Base-by-base conservation (phyloP, 2,113 vertebrate species). In the Centrocercus urophasianus region DNA sequence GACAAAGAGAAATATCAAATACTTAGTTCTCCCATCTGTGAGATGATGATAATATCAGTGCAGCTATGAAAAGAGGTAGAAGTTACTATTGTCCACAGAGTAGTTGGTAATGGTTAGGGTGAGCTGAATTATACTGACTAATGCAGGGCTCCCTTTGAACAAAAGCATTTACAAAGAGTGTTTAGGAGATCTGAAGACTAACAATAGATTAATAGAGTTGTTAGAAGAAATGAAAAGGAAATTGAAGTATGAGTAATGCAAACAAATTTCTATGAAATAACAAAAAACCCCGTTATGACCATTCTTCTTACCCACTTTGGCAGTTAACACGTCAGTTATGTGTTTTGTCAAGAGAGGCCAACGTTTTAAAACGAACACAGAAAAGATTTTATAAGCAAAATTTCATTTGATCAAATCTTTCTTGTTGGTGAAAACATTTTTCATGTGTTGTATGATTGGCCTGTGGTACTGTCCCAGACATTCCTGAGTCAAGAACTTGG, bases 161-260 rank as follows among this genome's bases (percentile, higher is more conserved):
- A 83, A 89, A 95, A 86, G 34, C n/a, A 69, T 78, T 78, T 86
- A 28, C 30, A 43, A 71, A 56, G 57, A 78, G 12, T 36, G 27
- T 74, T 91, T 81, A 71, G 65, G 61, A 94, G 70, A 95, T 90
- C 80, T 89, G 45, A 95, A 87, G 89, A 50, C 48, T 86, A 81
- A 47, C 80, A 86, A 75, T 57, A 66, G 61, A 83, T 87, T 93
- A 91, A 74, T 28, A 38, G 18, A 81, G 32, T 69, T 77, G 36
- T 61, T 86, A 52, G 52, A 86, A 93, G 76, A 95, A 93, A 91
- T 38, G 30, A 78, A 93, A 83, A 93, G 92, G 43, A 94, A 95
- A 91, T 57, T 88, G 38, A 86, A 83, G 61, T 36, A 77, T 69
- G 79, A 93, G 72, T 87, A 93, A 95, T 69, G 61, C 69, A 93